Base-by-base conservation (phyloP, 2,888 invertebrate species). In the Ligdia adustata region DNA sequence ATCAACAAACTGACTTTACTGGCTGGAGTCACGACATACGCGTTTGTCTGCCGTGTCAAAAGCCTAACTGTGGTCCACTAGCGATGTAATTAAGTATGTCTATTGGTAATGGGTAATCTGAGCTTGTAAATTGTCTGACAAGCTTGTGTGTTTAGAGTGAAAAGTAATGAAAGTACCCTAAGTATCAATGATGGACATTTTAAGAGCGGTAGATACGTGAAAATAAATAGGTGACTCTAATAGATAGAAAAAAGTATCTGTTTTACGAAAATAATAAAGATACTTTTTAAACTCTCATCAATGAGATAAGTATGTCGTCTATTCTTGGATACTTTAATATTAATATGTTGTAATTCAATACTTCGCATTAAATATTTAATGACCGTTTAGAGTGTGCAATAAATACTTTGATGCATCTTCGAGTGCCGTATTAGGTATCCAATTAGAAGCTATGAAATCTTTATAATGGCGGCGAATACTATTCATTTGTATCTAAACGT, bases 1-100 rank as follows among this genome's bases (percentile, higher is more conserved):
- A 90, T 90, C 90, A 90, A 89, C 90, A 90, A 88, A 89, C 87
- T 73, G 83, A 88, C 82, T 87, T 90, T 88, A 90, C 87, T 83
- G 88, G 84, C 80, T 72, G 69, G 70, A 88, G 88, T 88, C 89
- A 90, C 90, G 90, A 90, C 84, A 88, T 85, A 87, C 79, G 84
- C 80, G 89, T 86, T 85, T 83, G 83, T 87, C 83, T 81, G 83
- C 70, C 78, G 81, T 76, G 86, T 88, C 87, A 86, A 89, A 89
- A 86, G 85, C 85, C 82, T 86, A 84, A 85, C 87, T 80, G 79
- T 75, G 79, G 77, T 75, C 77, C 79, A 84, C 81, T 80, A 75
- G 75, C 74, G 69, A 66, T 73, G 75, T 85, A 85, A 87, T 89
- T 87, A 86, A 84, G 80, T 81, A 81, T 72, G 72, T 74, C 72